Evolutionary conservation across 1,140 invertebrate species (phyloP), one percentile per base, ranked within the genome.

Genomic region (Geopemphigus sp.): DNA sequence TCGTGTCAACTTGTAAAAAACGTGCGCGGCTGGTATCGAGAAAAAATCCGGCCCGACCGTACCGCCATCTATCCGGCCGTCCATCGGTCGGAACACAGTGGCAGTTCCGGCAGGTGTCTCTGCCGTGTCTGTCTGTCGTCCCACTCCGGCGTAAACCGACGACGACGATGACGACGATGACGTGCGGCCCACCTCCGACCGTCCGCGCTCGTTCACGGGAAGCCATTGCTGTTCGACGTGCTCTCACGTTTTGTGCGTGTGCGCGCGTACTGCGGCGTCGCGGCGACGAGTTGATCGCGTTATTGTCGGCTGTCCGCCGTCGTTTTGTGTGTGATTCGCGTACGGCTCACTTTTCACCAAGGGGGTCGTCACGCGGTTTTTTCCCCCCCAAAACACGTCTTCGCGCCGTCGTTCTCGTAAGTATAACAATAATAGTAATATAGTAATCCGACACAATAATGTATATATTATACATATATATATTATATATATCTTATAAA

Each of bases 161-260:
- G n/a, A n/a, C n/a, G n/a, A n/a, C 32, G 32, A 39, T 8, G 32
- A 8, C 32, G 3, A 8, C 32, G 32, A 39, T 8, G 32, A 39
- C 8, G 32, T 8, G 32, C 32, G 32, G 3, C 32, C 45, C 64
- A 14, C n/a, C 66, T n/a, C 22, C 66, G 47, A 45, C 64, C 29
- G 32, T 39, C 32, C 32, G 57, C 32, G 57, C 32, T 5, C 56
- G 32, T 39, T 39, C 8, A 26, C 32, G 56, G 57, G 56, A 61
- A 61, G 73, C 73, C 73, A 76, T 76, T 76, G 73, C 73, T 45
- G 73, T 76, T 61, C 56, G n/a, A 59, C 73, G 14, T 14, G 32
- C 56, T 76, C 54, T 76, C 73, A 76, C 73, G 73, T 76, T 61
- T 61, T 70, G 32, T 8, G 32, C 32, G 32, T 12, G 47, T 70